Evolutionary conservation across 1,140 invertebrate genomes (phyloP), one percentile per base, ranked within the genome.

Genomic region (Tribolium castaneum): DNA sequence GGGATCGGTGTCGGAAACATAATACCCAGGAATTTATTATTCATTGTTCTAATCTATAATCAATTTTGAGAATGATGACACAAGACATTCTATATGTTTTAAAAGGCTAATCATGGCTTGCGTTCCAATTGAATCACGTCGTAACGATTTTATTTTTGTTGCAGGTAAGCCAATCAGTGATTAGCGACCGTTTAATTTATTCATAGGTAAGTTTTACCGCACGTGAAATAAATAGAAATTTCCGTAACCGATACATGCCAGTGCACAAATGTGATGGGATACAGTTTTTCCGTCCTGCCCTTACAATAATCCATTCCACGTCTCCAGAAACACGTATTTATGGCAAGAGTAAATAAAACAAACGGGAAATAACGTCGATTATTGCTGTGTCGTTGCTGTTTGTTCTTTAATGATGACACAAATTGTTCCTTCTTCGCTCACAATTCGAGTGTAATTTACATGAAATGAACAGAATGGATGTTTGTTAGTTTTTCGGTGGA

Each of bases 301-400:
- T 14, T 66, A 13, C 25, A 66, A 34, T 72, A 73, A 73, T 73
- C 71, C 71, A 54, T 51, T 51, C 50, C 71, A 35, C 49, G 52
- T 73, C 71, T 73, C 19, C 50, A 52, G 52, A 52, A 73, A 73
- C 71, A 73, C 71, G 71, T 73, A 73, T 54, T 73, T 73, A 51
- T 54, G 49, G 34, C 25, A 22, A 13, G 16, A 19, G 59, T 35
- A 66, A 66, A 66, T 35, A 66, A 66, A 66, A 12, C 59, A 66
- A 66, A 66, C 13, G 25, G 59, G 59, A 66, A 66, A 66, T 66
- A 59, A 59, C 22, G 54, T 59, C 30, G 59, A 66, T 66, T 66
- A 66, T 66, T 66, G 59, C 16, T 52, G 13, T 14, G 51, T 52
- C 13, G 51, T 52, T 52, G 16, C 30, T 66, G 19, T 59, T 59